Evolutionary conservation across 2,113 vertebrate species (phyloP).

Genomic region (Lates calcarifer): DNA sequence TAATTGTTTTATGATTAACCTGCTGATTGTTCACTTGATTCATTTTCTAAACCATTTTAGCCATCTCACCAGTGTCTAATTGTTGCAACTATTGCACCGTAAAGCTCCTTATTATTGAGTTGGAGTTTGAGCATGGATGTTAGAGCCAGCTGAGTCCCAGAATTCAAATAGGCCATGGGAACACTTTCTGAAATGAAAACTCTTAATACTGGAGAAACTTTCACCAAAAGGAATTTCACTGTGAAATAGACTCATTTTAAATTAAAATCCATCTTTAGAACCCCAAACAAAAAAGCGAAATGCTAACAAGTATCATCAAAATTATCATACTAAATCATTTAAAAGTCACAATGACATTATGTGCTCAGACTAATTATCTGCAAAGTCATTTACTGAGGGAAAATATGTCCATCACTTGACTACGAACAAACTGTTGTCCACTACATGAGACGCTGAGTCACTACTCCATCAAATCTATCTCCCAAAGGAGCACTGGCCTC

Average conservation of each 20-base stretch:
- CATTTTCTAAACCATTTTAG: slow-evolving; percentile 32
- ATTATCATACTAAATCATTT: slow-evolving; percentile 4
- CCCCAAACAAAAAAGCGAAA: not conserved
- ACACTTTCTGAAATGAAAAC: not conserved
- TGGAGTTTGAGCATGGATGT: not conserved
- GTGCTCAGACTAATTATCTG: slow-evolving; percentile 22
- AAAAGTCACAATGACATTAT: slow-evolving; percentile 20
- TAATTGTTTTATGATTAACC: slow-evolving; percentile 73
- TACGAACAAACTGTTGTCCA: slow-evolving; percentile 27
- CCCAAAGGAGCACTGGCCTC: slow-evolving; percentile 31
- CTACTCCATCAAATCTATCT: slow-evolving; percentile 23
- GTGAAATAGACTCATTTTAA: not conserved
- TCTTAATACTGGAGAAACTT: not conserved
- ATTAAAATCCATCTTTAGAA: not conserved
- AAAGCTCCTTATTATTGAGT: not conserved
- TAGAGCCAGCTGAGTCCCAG: not conserved
- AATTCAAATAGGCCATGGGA: not conserved
- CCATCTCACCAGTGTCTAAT: slow-evolving; percentile 13
- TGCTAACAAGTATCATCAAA: not conserved
- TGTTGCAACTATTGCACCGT: slow-evolving; percentile 3
- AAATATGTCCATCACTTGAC: slow-evolving; percentile 27
- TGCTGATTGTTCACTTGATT: slow-evolving; percentile 53
- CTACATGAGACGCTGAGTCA: slow-evolving; percentile 31
- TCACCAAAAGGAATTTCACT: not conserved
- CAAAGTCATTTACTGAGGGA: slow-evolving; percentile 14